These are phyloP conservation scores for Progne subis DNA, from an alignment of 2,113 vertebrate species.

Conservation along the genomic window DNA sequence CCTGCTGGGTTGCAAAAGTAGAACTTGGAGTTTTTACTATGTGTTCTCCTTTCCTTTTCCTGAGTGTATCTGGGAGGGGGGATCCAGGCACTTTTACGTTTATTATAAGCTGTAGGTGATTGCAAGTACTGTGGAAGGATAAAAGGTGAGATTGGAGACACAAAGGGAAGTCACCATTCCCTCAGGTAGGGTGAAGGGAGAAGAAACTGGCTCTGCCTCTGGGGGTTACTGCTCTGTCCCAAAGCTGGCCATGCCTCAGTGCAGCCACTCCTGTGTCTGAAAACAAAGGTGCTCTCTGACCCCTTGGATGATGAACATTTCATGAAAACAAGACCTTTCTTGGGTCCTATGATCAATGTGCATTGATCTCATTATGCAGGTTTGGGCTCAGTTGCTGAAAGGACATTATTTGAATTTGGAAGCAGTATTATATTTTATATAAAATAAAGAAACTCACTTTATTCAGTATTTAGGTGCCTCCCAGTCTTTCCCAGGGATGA, in stretches of 20 bases:
- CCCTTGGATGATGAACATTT: not conserved
- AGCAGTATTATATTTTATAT: not conserved
- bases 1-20: not conserved
- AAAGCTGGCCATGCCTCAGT: not conserved
- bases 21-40: not conserved
- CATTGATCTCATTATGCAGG: not conserved
- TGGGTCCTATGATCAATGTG: not conserved
- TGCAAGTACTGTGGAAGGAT: not conserved
- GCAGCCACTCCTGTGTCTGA: not conserved
- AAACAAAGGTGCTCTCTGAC: not conserved
- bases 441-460: not conserved
- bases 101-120: accelerated
- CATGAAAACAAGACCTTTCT: not conserved
- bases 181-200: accelerated
- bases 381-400: not conserved
- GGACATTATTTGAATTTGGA: not conserved
- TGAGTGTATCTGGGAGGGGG: not conserved
- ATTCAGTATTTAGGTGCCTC: not conserved
- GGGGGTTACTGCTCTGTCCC: accelerated
- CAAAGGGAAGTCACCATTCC: not conserved
- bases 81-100: not conserved
- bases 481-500: not conserved
- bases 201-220: not conserved
- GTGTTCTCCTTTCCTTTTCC: not conserved
- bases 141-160: not conserved